These are phyloP conservation scores for Deroptyus accipitrinus DNA, from an alignment of 2,113 vertebrate genomes.

Conservation along the genomic window DNA sequence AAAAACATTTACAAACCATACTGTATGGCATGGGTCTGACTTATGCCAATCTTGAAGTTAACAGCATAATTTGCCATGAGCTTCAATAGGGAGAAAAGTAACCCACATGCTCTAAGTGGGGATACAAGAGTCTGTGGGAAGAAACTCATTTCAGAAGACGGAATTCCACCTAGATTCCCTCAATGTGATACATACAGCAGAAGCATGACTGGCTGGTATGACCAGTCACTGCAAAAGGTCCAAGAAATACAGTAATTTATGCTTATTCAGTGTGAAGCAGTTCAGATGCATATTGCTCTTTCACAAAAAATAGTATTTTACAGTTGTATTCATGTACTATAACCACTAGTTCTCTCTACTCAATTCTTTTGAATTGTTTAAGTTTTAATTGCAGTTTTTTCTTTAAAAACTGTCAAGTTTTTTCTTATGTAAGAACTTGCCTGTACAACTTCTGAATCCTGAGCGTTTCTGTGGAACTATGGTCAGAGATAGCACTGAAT, in stretches of 20 bases:
- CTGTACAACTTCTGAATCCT: background rate
- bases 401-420: background rate
- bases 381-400: background rate
- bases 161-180: background rate
- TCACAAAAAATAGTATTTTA: background rate
- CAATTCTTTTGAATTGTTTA: background rate
- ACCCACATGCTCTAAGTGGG: background rate
- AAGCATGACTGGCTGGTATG: background rate
- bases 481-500: background rate
- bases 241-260: background rate
- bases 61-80: background rate
- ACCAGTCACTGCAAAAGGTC: background rate
- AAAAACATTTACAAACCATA: slow-evolving; percentile 34
- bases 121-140: background rate
- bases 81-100: background rate
- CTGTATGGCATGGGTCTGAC: background rate
- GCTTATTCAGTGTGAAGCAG: background rate
- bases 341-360: background rate
- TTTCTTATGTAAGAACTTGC: background rate
- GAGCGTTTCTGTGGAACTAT: background rate
- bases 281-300: background rate
- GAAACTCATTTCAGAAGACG: background rate
- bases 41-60: background rate
- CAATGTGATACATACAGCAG: background rate
- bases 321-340: background rate